These are phyloP conservation scores for Dicycla oo DNA, from an alignment of 2,888 invertebrate species.

Conservation along the genomic window DNA sequence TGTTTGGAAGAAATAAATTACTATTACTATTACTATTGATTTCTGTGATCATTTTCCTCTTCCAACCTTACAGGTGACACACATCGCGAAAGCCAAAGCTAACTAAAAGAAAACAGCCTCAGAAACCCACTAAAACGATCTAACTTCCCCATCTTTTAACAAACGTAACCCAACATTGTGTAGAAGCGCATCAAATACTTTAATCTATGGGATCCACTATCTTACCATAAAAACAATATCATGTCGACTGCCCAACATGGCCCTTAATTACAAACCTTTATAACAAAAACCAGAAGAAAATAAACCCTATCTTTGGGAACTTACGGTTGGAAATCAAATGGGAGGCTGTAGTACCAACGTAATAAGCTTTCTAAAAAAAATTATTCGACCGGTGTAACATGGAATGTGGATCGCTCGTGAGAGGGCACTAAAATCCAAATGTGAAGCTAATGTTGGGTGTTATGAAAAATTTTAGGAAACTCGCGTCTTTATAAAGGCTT, in stretches of 20 bases:
- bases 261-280: slow-evolving; percentile 84
- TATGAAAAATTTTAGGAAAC: slow-evolving; percentile 70
- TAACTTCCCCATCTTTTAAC: slow-evolving; percentile 56
- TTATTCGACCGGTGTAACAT: slow-evolving; percentile 80
- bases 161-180: slow-evolving; percentile 61
- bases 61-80: too few relatives aligned
- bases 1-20: too few relatives aligned
- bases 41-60: neutral
- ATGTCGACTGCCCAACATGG: slow-evolving; percentile 80
- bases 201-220: slow-evolving; percentile 86
- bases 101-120: neutral
- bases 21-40: too few relatives aligned
- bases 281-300: slow-evolving; percentile 53
- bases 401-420: slow-evolving; percentile 85
- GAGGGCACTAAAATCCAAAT: slow-evolving; percentile 72
- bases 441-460: slow-evolving; percentile 67
- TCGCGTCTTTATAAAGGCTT: neutral
- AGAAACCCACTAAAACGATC: slow-evolving; percentile 26
- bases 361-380: slow-evolving; percentile 89
- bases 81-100: neutral
- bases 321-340: slow-evolving; percentile 65
- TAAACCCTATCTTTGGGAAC: slow-evolving; percentile 45
- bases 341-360: slow-evolving; percentile 54
- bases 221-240: slow-evolving; percentile 88
- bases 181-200: slow-evolving; percentile 77